Evolutionary conservation across 1,140 invertebrate species (phyloP).

Genomic region (Megalopta genalis): DNA sequence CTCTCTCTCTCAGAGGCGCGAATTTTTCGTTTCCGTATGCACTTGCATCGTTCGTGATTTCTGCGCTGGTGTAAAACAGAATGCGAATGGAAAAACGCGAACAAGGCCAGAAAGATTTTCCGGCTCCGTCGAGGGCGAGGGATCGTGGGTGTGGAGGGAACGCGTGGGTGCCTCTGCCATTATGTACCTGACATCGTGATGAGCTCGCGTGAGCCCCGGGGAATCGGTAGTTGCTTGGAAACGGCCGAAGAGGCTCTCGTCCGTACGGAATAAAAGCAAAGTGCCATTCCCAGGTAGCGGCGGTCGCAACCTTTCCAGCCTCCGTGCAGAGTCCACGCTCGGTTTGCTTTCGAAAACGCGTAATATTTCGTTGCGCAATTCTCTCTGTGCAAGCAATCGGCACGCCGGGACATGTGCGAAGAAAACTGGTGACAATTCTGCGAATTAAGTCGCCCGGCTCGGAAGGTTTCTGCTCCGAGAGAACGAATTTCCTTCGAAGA

Average conservation of each 20-base stretch:
- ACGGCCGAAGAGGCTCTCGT: constrained; percentile 18
- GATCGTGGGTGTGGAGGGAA: constrained; percentile 54
- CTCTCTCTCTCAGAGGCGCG: too few species aligned
- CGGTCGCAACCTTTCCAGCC: not conserved
- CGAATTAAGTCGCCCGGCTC: too few species aligned
- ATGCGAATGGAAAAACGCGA: constrained; percentile 37
- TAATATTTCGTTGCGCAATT: not conserved
- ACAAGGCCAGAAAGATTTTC: constrained; percentile 8
- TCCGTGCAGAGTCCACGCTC: not conserved
- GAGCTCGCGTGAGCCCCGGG: constrained; percentile 49
- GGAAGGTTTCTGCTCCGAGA: too few species aligned
- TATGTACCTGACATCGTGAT: constrained; percentile 65
- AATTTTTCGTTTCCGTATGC: too few species aligned
- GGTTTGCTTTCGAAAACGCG: not conserved
- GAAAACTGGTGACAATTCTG: too few species aligned
- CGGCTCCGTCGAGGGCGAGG: constrained; percentile 2
- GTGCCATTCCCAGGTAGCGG: not conserved
- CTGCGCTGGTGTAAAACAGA: constrained; percentile 18
- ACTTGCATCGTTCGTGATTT: not conserved
- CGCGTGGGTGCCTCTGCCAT: constrained; percentile 62
- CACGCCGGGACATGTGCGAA: too few species aligned
- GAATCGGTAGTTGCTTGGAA: constrained; percentile 55
- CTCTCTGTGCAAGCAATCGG: not conserved
- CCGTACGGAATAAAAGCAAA: constrained; percentile 7
- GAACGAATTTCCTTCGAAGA: too few species aligned